These are phyloP conservation scores for Ivindomyrus marchei DNA, from an alignment of 2,113 vertebrate species.

Conservation along the genomic window DNA sequence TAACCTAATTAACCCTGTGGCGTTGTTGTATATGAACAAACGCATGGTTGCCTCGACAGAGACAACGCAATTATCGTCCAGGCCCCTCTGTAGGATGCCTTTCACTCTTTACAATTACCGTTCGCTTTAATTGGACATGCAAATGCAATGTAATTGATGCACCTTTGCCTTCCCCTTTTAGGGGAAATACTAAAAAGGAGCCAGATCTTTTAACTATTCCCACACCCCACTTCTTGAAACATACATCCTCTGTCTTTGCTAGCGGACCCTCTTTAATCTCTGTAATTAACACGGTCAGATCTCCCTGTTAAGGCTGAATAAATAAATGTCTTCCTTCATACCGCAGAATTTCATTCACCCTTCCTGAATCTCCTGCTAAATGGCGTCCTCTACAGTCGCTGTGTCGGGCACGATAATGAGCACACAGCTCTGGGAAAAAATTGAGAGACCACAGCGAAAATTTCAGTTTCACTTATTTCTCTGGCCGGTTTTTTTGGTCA, in stretches of 20 bases:
- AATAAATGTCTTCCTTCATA: conserved; percentile 56
- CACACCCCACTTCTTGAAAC: not conserved
- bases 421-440: not conserved
- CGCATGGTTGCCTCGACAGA: not conserved
- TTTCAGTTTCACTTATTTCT: conserved; percentile 31
- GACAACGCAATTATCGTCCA: conserved; percentile 5
- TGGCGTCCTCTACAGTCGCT: conserved; percentile 48
- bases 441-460: not conserved
- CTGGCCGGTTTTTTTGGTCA: not conserved
- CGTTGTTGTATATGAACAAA: not conserved
- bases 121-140: conserved; percentile 14
- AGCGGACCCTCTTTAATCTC: conserved; percentile 28
- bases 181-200: not conserved
- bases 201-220: not conserved
- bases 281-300: conserved; percentile 22
- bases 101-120: not conserved
- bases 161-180: not conserved
- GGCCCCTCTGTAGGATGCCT: not conserved
- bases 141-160: conserved; percentile 21
- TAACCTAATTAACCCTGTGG: conserved; percentile 12
- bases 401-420: conserved; percentile 66
- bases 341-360: conserved; percentile 48
- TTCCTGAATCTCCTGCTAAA: not conserved
- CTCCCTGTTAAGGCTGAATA: not conserved
- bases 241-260: not conserved